These are phyloP conservation scores for Muscicapa striata DNA, from an alignment of 2,797 vertebrate species.

Conservation along the genomic window DNA sequence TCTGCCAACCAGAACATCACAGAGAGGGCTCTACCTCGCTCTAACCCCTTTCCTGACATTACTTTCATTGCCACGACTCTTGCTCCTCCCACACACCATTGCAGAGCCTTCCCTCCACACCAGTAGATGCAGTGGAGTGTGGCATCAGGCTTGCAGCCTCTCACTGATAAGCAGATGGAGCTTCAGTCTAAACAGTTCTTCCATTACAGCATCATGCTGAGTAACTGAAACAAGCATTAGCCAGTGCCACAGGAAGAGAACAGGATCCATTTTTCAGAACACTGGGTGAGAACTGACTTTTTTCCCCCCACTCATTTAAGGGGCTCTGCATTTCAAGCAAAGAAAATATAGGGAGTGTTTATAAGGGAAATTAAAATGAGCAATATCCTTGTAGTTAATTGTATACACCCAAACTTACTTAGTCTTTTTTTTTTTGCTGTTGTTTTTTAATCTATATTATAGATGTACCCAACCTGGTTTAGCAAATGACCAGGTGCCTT, in stretches of 20 bases:
- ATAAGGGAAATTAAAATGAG: background rate
- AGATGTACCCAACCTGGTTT: background rate
- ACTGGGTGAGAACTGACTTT: background rate
- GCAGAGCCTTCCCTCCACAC: background rate
- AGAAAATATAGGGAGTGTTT: background rate
- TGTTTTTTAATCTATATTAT: constrained; percentile 9
- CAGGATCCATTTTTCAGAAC: background rate
- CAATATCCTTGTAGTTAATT: background rate
- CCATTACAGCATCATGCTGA: background rate
- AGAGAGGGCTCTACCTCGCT: background rate
- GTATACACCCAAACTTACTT: background rate
- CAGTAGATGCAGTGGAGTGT: background rate
- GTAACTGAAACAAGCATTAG: background rate
- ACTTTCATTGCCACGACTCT: background rate
- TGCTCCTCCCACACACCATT: background rate
- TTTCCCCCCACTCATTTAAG: background rate
- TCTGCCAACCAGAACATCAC: background rate
- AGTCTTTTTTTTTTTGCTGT: background rate
- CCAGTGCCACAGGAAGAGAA: background rate
- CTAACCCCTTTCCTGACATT: background rate
- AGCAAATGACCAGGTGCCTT: background rate
- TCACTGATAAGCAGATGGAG: background rate
- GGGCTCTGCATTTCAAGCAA: background rate
- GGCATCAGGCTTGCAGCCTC: background rate
- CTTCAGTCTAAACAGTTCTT: background rate